These are phyloP conservation scores for Euplagia quadripunctaria DNA, from an alignment of 2,888 invertebrate species.

Conservation along the genomic window DNA sequence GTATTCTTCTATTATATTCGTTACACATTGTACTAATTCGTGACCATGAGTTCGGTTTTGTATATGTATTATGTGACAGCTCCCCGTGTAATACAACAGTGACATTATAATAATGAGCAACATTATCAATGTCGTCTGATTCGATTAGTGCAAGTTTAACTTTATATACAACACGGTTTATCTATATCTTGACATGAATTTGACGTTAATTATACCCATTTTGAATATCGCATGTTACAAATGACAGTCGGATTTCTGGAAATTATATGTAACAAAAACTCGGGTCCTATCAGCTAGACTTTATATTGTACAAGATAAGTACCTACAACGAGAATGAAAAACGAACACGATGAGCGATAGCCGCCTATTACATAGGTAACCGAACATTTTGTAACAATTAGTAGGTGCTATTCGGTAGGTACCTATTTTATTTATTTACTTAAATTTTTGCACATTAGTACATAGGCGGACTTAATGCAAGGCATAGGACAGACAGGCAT, in stretches of 20 bases:
- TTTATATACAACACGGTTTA: slow-evolving; percentile 7
- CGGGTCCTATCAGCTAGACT: no score
- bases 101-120: slow-evolving; percentile 14
- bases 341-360: no score
- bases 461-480: no score
- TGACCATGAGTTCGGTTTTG: neutral
- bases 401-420: no score
- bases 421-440: no score
- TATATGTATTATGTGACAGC: slow-evolving; percentile 4
- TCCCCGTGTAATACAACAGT: neutral
- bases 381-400: no score
- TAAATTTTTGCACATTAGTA: no score
- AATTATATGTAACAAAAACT: no score
- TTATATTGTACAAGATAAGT: no score
- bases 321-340: no score
- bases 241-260: neutral
- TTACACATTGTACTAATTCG: slow-evolving; percentile 32
- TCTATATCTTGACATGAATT: slow-evolving; percentile 11
- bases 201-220: slow-evolving; percentile 10
- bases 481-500: no score
- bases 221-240: neutral
- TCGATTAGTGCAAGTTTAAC: neutral
- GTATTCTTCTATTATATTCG: slow-evolving; percentile 33
- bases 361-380: no score
- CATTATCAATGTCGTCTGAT: slow-evolving; percentile 13